phyloP scores from a whole-genome alignment of 2,113 vertebrate genomes.

The Vicugna pacos region DNA sequence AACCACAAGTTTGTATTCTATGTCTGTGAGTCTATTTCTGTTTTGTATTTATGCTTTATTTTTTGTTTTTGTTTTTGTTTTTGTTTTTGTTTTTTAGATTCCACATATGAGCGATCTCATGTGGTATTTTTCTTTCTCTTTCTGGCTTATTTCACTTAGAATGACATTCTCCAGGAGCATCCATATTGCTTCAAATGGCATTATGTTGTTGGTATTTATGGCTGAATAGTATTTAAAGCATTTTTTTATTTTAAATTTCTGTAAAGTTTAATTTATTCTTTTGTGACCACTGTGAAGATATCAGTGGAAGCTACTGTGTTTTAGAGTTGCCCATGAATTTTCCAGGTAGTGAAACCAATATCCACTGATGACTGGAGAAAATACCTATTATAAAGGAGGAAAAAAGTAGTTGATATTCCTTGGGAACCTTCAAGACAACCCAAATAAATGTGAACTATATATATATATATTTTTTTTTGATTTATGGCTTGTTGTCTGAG shows the following conservation, averaged over 20 bases:
- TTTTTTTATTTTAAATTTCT: background rate
- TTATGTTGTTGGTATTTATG: no score
- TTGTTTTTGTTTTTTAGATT: no score
- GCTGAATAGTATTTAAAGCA: background rate
- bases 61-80: no score
- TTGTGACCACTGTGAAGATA: background rate
- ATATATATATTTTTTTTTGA: background rate
- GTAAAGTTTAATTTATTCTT: background rate
- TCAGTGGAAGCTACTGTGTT: background rate
- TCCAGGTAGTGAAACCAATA: background rate
- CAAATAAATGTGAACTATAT: background rate
- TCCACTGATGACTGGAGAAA: background rate
- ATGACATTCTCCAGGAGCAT: no score
- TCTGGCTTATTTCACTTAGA: no score
- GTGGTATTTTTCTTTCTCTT: no score
- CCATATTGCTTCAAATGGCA: no score
- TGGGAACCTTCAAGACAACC: background rate
- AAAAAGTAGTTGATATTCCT: background rate
- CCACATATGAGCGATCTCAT: no score
- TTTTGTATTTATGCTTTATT: no score
- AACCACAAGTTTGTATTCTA: no score
- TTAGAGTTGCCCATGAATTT: background rate
- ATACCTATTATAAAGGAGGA: background rate
- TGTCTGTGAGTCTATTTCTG: no score
- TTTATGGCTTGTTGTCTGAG: background rate